Percentiles rank a stretch among this genome's conserved stretches.
These are phyloP conservation scores for Tenthredo scrophulariae DNA, from an alignment of 2,888 invertebrate species.

Conservation along the genomic window DNA sequence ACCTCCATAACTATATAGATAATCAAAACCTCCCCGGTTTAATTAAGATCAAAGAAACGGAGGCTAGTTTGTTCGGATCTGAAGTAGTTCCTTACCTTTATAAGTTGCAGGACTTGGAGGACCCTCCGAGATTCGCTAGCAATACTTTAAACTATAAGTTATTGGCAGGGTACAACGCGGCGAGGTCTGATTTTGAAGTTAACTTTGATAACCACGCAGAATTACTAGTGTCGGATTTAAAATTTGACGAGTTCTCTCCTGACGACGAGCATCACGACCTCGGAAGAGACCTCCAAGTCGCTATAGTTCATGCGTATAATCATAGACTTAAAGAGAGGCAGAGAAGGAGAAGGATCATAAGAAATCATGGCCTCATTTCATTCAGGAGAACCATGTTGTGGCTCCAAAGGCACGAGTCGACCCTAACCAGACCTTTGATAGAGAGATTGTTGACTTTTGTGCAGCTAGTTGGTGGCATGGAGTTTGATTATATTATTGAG, in stretches of 20 bases:
- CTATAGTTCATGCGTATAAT: slow-evolving; percentile 87
- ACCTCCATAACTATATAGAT: slow-evolving; percentile 88
- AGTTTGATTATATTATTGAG: slow-evolving; percentile 89
- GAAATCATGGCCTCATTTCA: slow-evolving; percentile 89
- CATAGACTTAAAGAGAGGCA: slow-evolving; percentile 87
- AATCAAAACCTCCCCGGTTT: slow-evolving; percentile 82
- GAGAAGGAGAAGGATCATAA: slow-evolving; percentile 86
- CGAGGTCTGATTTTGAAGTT: slow-evolving; percentile 91
- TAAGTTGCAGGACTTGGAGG: slow-evolving; percentile 83
- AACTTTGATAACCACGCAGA: slow-evolving; percentile 93
- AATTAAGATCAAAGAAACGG: slow-evolving; percentile 81
- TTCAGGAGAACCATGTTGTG: slow-evolving; percentile 85
- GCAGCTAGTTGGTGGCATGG: slow-evolving; percentile 86
- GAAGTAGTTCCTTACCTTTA: slow-evolving; percentile 83
- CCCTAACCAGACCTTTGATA: slow-evolving; percentile 80
- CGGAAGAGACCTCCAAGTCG: slow-evolving; percentile 84
- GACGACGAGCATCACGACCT: slow-evolving; percentile 79
- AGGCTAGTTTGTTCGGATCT: slow-evolving; percentile 82
- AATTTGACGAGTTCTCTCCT: slow-evolving; percentile 75
- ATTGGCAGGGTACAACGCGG: slow-evolving; percentile 91
- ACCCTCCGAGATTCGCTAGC: slow-evolving; percentile 85
- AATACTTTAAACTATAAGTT: slow-evolving; percentile 81
- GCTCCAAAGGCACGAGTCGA: slow-evolving; percentile 85
- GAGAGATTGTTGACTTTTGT: slow-evolving; percentile 86
- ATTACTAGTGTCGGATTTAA: slow-evolving; percentile 79